phyloP scores from a whole-genome alignment of 2,888 invertebrate species.

The Monoplex corrugatus region DNA sequence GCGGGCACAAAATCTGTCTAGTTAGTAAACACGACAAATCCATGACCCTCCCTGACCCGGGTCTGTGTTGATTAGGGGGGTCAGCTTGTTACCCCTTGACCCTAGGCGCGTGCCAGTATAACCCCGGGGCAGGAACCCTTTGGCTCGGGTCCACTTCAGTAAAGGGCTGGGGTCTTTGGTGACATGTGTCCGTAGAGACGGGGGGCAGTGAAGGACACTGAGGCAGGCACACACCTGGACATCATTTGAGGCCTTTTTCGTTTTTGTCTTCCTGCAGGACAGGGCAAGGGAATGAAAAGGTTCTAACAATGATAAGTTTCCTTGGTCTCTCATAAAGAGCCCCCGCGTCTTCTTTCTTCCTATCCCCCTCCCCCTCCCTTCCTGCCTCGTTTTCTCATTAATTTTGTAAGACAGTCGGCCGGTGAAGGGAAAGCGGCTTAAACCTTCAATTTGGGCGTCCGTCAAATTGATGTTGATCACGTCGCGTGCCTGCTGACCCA shows the following conservation, averaged over 20 bases:
- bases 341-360: not conserved
- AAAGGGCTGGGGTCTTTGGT: not conserved
- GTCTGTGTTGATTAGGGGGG: conserved; percentile 8
- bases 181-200: not conserved
- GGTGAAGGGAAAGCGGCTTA: not conserved
- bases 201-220: not conserved
- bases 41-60: not conserved
- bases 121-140: not conserved
- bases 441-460: conserved; percentile 30
- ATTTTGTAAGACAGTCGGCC: conserved; percentile 28
- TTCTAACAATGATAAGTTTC: not conserved
- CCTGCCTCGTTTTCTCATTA: not conserved
- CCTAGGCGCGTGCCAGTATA: conserved; percentile 17
- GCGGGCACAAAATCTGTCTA: not conserved
- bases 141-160: not conserved
- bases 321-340: too few species aligned
- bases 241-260: not conserved
- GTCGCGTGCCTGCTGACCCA: not conserved
- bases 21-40: not conserved
- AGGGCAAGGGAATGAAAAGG: too few species aligned
- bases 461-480: not conserved
- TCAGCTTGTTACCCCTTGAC: conserved; percentile 32
- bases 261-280: too few species aligned
- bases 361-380: not conserved
- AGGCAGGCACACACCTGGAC: not conserved